These are phyloP conservation scores for Tragelaphus eurycerus DNA, from an alignment of 2,797 vertebrate genomes.

Conservation along the genomic window DNA sequence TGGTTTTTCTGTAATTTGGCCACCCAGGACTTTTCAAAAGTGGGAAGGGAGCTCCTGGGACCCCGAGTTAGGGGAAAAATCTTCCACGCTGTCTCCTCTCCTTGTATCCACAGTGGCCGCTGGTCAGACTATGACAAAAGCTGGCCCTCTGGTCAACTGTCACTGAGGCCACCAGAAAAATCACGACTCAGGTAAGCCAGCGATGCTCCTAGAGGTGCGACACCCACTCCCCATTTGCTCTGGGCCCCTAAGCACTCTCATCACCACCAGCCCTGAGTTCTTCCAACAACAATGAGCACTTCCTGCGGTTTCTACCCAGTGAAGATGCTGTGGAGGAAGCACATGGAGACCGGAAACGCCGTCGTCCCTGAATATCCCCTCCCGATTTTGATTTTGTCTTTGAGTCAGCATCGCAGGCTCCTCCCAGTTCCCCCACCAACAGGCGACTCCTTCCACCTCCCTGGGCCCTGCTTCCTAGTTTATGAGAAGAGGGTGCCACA, in stretches of 20 bases:
- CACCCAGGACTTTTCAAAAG: background rate
- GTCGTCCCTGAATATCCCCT: background rate
- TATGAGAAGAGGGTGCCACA: background rate
- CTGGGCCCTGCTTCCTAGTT: background rate
- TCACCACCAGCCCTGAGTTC: background rate
- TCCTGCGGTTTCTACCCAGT: background rate
- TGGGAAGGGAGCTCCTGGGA: background rate
- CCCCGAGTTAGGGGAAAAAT: background rate
- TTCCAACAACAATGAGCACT: background rate
- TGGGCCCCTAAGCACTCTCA: background rate
- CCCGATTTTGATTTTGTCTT: background rate
- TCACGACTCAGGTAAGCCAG: background rate
- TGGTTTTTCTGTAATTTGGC: background rate
- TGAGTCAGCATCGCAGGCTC: background rate
- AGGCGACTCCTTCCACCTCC: background rate
- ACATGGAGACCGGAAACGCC: background rate
- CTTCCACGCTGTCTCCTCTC: background rate
- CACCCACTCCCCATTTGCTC: background rate
- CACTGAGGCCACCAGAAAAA: constrained; percentile 44
- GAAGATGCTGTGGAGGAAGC: background rate
- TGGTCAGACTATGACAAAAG: background rate
- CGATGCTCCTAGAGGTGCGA: background rate
- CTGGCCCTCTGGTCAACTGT: constrained; percentile 3
- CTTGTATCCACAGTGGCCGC: background rate
- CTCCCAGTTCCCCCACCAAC: background rate